phyloP scores from a whole-genome alignment of 2,888 invertebrate species.

The Tetragonisca angustula region DNA sequence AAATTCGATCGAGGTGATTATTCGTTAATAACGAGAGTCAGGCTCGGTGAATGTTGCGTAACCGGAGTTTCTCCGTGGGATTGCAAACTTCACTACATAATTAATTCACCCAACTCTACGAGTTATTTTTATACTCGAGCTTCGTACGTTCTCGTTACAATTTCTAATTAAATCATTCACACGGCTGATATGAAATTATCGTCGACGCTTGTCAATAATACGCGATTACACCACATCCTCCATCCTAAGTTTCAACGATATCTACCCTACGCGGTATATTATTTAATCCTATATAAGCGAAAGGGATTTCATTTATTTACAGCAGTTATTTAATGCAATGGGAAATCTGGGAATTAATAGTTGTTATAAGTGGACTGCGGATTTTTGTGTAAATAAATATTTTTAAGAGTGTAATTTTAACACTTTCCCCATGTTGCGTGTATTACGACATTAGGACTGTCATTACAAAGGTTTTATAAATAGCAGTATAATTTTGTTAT shows the following conservation, averaged over 20 bases:
- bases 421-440: no score
- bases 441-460: no score
- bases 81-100: neutral
- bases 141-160: neutral
- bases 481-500: no score
- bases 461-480: no score
- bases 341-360: no score
- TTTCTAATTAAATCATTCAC: neutral
- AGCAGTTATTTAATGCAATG: no score
- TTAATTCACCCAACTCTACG: neutral
- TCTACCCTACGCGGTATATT: neutral
- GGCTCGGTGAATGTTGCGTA: neutral
- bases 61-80: neutral
- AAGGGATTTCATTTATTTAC: no score
- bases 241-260: neutral
- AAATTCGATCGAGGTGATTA: neutral
- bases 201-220: constrained; percentile 1
- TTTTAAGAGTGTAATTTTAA: no score
- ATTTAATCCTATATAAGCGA: neutral
- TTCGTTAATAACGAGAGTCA: neutral
- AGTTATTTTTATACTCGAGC: neutral
- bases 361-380: no score
- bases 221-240: constrained; percentile 8
- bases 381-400: no score
- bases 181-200: neutral